A percentile compares a stretch with the other conserved stretches of the same genome.
These are phyloP conservation scores for Anseranas semipalmata DNA, from an alignment of 2,113 vertebrate species.

Conservation along the genomic window DNA sequence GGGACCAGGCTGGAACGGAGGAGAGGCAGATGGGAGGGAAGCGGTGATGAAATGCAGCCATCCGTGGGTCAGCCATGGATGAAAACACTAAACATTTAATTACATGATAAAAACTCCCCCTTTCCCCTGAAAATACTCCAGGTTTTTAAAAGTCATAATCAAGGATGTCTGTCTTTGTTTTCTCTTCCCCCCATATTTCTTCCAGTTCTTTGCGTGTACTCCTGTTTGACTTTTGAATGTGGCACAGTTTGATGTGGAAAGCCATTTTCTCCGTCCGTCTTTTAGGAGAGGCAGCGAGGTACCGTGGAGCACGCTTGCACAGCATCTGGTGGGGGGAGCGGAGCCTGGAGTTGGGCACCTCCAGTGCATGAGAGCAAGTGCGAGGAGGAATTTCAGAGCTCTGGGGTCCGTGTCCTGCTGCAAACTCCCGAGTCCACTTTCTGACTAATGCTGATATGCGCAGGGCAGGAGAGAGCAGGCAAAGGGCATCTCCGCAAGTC, in stretches of 20 bases:
- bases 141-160: neutral
- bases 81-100: neutral
- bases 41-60: neutral
- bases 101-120: neutral
- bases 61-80: neutral
- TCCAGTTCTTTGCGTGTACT: rapidly evolving
- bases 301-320: rapidly evolving
- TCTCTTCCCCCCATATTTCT: neutral
- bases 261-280: neutral
- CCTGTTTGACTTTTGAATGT: neutral
- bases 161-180: rapidly evolving
- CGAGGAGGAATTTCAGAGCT: neutral
- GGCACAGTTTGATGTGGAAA: neutral
- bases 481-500: rapidly evolving
- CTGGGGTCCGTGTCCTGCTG: rapidly evolving
- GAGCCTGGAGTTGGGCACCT: neutral
- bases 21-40: neutral
- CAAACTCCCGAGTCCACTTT: rapidly evolving
- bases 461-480: neutral
- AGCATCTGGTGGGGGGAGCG: neutral
- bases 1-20: neutral
- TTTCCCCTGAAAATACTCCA: neutral
- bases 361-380: rapidly evolving
- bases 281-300: neutral
- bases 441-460: neutral